A percentile compares a stretch with the other conserved stretches of the same genome.
These are phyloP conservation scores for Gadus chalcogrammus DNA, from an alignment of 2,113 vertebrate species.

Conservation along the genomic window DNA sequence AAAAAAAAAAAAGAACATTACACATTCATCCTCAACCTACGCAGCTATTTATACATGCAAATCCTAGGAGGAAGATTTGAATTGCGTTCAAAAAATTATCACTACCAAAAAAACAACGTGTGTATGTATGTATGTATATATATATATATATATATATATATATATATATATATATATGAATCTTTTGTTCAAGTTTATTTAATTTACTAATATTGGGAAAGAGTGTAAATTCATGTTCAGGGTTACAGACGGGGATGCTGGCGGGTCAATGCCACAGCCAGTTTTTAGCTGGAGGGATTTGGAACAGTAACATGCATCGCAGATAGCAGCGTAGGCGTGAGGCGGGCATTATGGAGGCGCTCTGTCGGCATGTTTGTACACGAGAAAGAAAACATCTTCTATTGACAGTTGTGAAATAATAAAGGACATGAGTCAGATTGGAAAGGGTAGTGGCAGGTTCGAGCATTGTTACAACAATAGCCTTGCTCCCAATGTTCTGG, in stretches of 20 bases:
- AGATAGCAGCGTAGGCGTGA: constrained; percentile 20
- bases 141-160: neutral
- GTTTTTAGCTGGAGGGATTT: constrained; percentile 58
- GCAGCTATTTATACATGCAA: neutral
- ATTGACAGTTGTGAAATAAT: no score
- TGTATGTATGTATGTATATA: neutral
- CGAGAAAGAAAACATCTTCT: no score
- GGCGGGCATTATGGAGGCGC: constrained; percentile 39
- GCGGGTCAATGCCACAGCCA: constrained; percentile 22
- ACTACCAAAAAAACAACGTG: no score
- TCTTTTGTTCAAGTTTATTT: neutral
- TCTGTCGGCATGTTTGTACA: neutral
- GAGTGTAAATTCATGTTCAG: constrained; percentile 46
- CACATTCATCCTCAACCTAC: neutral
- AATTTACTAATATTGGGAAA: neutral
- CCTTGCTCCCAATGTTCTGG: no score
- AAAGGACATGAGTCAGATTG: no score
- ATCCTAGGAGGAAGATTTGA: neutral
- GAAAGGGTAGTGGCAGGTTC: no score
- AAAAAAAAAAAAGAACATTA: constrained; percentile 2
- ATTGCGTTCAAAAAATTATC: neutral
- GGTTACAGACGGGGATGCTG: constrained; percentile 36
- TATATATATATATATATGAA: neutral
- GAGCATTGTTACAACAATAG: no score
- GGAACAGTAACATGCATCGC: constrained; percentile 26